A percentile compares a stretch with the other conserved stretches of the same genome.
Evolutionary conservation across 2,113 vertebrate species (phyloP).

Genomic region (Ifrita kowaldi): DNA sequence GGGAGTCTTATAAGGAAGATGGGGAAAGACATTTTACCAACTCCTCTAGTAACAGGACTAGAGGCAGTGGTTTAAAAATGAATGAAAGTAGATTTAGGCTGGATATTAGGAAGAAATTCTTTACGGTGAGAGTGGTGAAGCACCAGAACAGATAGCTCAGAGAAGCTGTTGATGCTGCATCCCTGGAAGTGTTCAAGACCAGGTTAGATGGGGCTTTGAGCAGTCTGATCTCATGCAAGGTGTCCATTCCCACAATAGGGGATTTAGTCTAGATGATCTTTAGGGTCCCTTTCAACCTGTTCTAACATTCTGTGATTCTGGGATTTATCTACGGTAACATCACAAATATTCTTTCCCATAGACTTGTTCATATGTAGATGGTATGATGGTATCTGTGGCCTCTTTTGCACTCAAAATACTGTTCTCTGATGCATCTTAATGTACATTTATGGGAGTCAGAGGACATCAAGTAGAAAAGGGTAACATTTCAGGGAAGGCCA

Average conservation of each 20-base stretch:
- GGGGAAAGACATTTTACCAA: not conserved
- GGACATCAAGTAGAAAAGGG: not conserved
- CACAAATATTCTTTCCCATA: not conserved
- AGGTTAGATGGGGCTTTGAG: not conserved
- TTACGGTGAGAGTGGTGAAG: not conserved
- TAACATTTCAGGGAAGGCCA: not conserved
- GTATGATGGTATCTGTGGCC: not conserved
- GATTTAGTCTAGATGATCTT: not conserved
- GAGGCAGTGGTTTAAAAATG: not conserved
- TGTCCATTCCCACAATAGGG: rapidly evolving
- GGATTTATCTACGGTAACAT: not conserved
- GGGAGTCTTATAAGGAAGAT: not conserved
- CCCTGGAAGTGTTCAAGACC: not conserved
- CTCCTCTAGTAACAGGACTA: not conserved
- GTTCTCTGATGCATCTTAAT: not conserved
- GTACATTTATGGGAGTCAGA: not conserved
- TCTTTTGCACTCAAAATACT: not conserved
- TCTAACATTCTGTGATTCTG: not conserved
- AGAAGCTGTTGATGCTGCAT: not conserved
- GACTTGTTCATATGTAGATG: not conserved
- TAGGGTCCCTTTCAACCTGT: not conserved
- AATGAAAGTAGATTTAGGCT: not conserved
- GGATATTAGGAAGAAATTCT: not conserved
- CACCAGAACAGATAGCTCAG: rapidly evolving
- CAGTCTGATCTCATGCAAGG: not conserved